Percentiles rank a stretch among this genome's conserved stretches.
phyloP scores from a whole-genome alignment of 2,888 invertebrate species.

The Eutolmus rufibarbis region DNA sequence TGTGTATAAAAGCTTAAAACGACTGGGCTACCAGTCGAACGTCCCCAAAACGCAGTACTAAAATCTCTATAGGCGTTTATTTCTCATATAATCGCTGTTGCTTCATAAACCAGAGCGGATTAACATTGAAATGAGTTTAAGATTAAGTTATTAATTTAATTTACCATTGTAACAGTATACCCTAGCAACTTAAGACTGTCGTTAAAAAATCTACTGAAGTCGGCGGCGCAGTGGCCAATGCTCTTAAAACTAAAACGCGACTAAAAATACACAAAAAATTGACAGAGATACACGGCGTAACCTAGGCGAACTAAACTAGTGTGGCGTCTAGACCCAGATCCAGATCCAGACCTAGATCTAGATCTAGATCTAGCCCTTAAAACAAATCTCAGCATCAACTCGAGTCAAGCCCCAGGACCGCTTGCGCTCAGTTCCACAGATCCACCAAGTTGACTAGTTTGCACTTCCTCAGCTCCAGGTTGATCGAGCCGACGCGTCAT shows the following conservation, averaged over 20 bases:
- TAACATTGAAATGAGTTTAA: conserved; percentile 21
- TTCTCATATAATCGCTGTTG: conserved; percentile 6
- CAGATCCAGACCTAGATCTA: too few relatives aligned
- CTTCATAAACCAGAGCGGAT: conserved; percentile 7
- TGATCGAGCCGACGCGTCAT: conserved; percentile 65
- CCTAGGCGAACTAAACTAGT: conserved; percentile 34
- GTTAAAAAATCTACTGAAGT: conserved; percentile 40
- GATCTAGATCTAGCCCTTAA: neutral
- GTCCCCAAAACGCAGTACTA: neutral
- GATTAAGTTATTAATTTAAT: conserved; percentile 18
- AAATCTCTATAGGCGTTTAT: conserved; percentile 17
- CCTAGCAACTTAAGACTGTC: conserved; percentile 22
- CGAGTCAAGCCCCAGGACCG: conserved; percentile 18
- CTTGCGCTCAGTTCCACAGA: conserved; percentile 55
- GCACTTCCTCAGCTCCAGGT: conserved; percentile 62
- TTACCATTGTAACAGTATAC: conserved; percentile 1
- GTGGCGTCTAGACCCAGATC: neutral
- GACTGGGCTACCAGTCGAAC: neutral
- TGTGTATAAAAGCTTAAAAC: too few relatives aligned
- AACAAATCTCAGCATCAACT: conserved; percentile 27
- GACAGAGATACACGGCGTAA: conserved; percentile 11
- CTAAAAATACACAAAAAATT: conserved; percentile 28
- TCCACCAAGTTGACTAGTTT: conserved; percentile 64
- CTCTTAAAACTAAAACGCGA: conserved; percentile 13
- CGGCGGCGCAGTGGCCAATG: conserved; percentile 15